These are phyloP conservation scores for Alectoris magna DNA, from an alignment of 2,797 vertebrate genomes.

Conservation along the genomic window DNA sequence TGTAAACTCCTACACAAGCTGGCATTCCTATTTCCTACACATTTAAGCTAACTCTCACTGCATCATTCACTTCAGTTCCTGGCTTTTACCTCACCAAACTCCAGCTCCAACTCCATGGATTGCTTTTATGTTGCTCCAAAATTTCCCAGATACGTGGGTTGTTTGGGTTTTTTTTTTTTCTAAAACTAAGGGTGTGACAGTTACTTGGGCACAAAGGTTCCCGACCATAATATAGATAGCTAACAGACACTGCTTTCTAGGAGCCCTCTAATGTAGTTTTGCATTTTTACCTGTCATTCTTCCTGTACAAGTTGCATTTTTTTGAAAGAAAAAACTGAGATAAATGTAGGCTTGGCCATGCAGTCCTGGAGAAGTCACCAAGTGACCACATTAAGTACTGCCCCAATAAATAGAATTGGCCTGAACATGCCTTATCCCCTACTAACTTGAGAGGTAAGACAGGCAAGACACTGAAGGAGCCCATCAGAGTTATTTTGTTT, in stretches of 20 bases:
- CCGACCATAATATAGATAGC: rapidly evolving
- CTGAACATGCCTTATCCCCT: neutral
- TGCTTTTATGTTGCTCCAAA: neutral
- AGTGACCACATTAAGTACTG: neutral
- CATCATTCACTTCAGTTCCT: neutral
- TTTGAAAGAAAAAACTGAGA: neutral
- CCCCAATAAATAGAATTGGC: neutral
- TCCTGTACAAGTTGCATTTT: neutral
- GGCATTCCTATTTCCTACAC: neutral
- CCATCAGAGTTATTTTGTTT: neutral
- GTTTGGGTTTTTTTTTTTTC: neutral
- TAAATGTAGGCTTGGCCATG: neutral
- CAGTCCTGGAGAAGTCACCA: neutral
- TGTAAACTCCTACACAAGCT: neutral
- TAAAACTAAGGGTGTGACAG: neutral
- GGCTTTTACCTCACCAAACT: neutral
- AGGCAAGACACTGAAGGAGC: neutral
- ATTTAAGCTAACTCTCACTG: neutral
- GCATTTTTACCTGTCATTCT: neutral
- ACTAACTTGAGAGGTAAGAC: neutral
- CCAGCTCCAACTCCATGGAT: neutral
- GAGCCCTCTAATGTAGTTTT: neutral
- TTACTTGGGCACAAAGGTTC: neutral
- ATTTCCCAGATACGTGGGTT: neutral
- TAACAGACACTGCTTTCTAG: neutral